Evolutionary conservation across 2,888 invertebrate species (phyloP).

Genomic region (Neelides folsomi): DNA sequence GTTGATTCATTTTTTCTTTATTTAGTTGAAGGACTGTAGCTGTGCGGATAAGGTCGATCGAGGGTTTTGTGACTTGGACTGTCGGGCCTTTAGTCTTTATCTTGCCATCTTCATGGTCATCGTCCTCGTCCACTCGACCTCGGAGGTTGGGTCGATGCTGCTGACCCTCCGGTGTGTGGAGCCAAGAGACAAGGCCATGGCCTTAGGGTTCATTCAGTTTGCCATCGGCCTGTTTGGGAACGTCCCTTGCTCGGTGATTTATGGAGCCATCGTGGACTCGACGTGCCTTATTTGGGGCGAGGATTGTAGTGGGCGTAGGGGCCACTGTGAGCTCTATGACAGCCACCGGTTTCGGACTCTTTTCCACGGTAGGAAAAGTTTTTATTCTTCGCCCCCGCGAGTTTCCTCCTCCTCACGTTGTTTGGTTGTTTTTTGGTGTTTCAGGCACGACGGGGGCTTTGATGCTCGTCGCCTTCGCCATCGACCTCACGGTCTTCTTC

Average conservation of each 20-base stretch:
- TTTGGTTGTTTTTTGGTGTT: conserved; percentile 83
- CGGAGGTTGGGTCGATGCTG: conserved; percentile 81
- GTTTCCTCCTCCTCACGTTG: conserved; percentile 55
- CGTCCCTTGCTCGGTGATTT: conserved; percentile 88
- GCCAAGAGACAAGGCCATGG: conserved; percentile 86
- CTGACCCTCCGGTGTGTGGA: conserved; percentile 81
- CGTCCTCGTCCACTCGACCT: conserved; percentile 83
- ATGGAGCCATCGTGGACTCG: conserved; percentile 82
- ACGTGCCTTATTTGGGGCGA: conserved; percentile 78
- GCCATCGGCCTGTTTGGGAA: conserved; percentile 85
- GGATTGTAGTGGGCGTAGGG: conserved; percentile 50
- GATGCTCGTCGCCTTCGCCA: conserved; percentile 56
- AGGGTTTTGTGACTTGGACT: conserved; percentile 68
- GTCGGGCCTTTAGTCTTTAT: conserved; percentile 66
- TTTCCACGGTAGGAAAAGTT: conserved; percentile 55
- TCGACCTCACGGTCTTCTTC: conserved; percentile 78
- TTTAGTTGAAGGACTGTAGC: conserved; percentile 43
- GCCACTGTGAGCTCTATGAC: conserved; percentile 67
- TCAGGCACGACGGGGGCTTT: neutral
- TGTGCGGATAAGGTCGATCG: conserved; percentile 52
- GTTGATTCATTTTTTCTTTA: conserved; percentile 11
- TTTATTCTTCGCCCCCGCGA: neutral
- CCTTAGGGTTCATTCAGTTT: conserved; percentile 81
- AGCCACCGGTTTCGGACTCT: conserved; percentile 66
- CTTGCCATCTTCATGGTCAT: conserved; percentile 69